Evolutionary conservation across 2,113 vertebrate genomes (phyloP).

Genomic region (Chitala chitala): DNA sequence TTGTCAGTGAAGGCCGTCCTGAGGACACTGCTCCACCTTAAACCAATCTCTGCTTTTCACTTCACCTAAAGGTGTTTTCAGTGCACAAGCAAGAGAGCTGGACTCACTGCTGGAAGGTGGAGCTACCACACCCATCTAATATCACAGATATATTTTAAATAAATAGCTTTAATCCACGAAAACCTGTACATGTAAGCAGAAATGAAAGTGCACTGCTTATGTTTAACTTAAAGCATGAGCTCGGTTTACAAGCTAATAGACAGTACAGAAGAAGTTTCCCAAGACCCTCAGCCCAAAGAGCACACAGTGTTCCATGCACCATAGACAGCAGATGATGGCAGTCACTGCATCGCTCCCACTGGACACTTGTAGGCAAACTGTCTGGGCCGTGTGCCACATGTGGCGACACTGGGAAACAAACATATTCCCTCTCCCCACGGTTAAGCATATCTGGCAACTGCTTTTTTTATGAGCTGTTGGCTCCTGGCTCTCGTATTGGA

Average conservation of each 20-base stretch:
- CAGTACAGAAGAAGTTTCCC: too few relatives aligned
- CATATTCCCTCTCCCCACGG: slow-evolving; percentile 12
- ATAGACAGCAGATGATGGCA: too few relatives aligned
- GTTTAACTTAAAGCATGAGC: too few relatives aligned
- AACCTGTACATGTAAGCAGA: background rate
- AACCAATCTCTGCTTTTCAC: background rate
- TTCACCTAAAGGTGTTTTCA: background rate
- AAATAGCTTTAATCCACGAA: background rate
- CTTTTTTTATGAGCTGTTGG: slow-evolving; percentile 26
- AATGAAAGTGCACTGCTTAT: background rate
- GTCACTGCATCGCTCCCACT: too few relatives aligned
- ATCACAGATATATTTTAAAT: background rate
- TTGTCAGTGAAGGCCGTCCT: background rate
- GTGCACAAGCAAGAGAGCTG: background rate
- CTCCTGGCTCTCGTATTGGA: background rate
- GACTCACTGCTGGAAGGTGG: background rate
- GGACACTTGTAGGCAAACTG: too few relatives aligned
- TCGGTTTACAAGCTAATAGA: too few relatives aligned
- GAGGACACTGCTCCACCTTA: background rate
- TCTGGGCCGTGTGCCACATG: slow-evolving; percentile 20
- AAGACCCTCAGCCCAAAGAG: too few relatives aligned
- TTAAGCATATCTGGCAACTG: slow-evolving; percentile 26
- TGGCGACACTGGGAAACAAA: slow-evolving; percentile 2
- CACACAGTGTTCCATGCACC: too few relatives aligned
- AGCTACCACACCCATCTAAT: background rate